Evolutionary conservation across 1,140 invertebrate genomes (phyloP), one percentile per base, ranked within the genome.

Genomic region (Sycophaga agraensis): DNA sequence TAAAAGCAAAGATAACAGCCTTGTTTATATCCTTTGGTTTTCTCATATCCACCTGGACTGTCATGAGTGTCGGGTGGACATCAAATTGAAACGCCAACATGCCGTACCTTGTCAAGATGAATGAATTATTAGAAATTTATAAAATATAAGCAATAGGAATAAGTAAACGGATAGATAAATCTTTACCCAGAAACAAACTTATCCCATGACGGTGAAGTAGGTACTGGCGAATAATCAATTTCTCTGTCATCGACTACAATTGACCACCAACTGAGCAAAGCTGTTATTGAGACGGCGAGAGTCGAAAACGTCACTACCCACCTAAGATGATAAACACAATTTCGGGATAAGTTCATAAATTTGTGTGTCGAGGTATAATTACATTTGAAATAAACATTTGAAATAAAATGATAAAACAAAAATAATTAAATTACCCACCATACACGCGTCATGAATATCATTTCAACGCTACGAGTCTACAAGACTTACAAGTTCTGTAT

Each of bases 11-110:
- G 1, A 89, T 56, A 5, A 90, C 82, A 1, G 88, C 89, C 66
- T 79, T 79, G 62, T 85, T 82, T 16, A 91, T 84, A 61, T 86
- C 83, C 1, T 79, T 73, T 61, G 87, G 87, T 39, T 86, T 83
- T 66, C 83, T 82, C 90, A 92, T 91, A 69, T 92, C 90, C 40
- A 91, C 87, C 77, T 91, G 90, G 12, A 92, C 84, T 0, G 89
- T 91, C 69, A 91, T 82, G 49, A 92, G 76, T 64, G 88, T 87
- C 4, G 90, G 89, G 79, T 92, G 90, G 39, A 91, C 86, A 68
- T 91, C 90, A 66, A 91, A 92, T 82, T 89, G 78, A 57, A 83
- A 83, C 8, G 77, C 78, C 21, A 82, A 45, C 75, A 80, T 78
- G 2, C 75, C 75, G 54, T 79, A 80, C 5, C 76, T 78, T 39